A percentile compares a stretch with the other conserved stretches of the same genome.
Evolutionary conservation across 2,888 invertebrate species (phyloP).

Genomic region (Copidosoma aretas): DNA sequence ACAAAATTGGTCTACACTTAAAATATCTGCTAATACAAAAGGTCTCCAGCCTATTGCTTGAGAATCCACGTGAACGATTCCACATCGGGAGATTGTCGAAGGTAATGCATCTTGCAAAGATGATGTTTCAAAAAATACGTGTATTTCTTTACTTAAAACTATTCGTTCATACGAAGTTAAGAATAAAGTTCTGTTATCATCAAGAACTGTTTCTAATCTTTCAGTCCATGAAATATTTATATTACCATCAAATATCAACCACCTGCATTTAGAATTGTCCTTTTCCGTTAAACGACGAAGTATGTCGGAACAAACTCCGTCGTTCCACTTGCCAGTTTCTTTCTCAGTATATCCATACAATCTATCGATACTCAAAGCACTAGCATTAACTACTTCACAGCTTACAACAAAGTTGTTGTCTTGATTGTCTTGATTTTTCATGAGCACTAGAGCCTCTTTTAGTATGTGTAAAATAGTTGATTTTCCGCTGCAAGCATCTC

Average conservation of each 20-base stretch:
- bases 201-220: conserved; percentile 68
- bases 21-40: conserved; percentile 56
- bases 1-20: conserved; percentile 43
- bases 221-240: conserved; percentile 69
- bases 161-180: conserved; percentile 70
- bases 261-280: conserved; percentile 63
- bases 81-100: conserved; percentile 70
- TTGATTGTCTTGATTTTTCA: conserved; percentile 53
- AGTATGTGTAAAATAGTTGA: conserved; percentile 64
- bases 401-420: conserved; percentile 49
- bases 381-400: conserved; percentile 67
- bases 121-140: conserved; percentile 70
- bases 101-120: conserved; percentile 67
- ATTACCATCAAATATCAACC: conserved; percentile 71
- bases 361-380: conserved; percentile 66
- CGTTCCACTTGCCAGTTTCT: conserved; percentile 65
- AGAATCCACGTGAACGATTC: conserved; percentile 70
- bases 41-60: conserved; percentile 66
- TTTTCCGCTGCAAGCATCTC: conserved; percentile 66
- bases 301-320: conserved; percentile 63
- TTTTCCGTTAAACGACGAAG: conserved; percentile 63
- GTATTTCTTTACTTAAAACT: conserved; percentile 63
- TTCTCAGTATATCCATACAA: conserved; percentile 68
- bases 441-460: conserved; percentile 61
- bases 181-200: conserved; percentile 66